Conservation (phyloP, 2,113 vertebrate species). For the Boulengeromyrus knoepffleri region DNA sequence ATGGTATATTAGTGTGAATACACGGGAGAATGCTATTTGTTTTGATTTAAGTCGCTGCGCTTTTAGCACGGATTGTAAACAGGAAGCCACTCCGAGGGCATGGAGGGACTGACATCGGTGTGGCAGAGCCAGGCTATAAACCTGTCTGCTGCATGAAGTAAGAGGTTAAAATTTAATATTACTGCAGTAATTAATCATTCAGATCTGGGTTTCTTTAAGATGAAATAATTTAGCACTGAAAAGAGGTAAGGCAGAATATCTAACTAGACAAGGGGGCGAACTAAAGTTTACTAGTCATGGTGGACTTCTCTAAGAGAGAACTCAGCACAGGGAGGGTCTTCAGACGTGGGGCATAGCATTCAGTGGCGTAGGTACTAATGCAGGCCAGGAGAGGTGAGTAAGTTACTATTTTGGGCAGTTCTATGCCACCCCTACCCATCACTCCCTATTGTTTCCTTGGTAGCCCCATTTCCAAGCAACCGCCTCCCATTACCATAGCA, state of each 20-base stretch:
- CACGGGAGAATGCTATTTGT: not conserved
- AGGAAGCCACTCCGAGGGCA: not conserved
- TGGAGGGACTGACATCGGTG: not conserved
- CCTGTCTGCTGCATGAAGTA: not conserved
- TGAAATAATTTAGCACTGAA: not conserved
- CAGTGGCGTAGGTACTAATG: not conserved
- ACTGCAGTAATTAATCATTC: not conserved
- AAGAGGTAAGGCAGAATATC: not conserved
- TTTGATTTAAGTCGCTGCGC: not conserved
- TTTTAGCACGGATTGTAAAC: not conserved
- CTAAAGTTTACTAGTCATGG: not conserved
- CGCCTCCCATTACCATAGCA: constrained; percentile 54
- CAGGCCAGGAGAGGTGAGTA: constrained; percentile 26
- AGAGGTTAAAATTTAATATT: not conserved
- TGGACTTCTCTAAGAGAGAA: not conserved
- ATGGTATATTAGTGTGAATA: not conserved
- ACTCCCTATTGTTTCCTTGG: constrained; percentile 43
- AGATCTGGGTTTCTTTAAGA: not conserved
- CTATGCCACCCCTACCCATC: constrained; percentile 20
- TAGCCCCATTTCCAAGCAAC: constrained; percentile 59
- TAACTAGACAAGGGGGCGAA: not conserved
- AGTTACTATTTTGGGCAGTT: constrained; percentile 47
- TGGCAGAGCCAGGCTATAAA: not conserved
- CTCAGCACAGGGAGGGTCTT: constrained; percentile 6
- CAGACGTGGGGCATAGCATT: not conserved